These are phyloP conservation scores for Cheilosia grossa DNA, from an alignment of 2,888 invertebrate species.

Conservation along the genomic window DNA sequence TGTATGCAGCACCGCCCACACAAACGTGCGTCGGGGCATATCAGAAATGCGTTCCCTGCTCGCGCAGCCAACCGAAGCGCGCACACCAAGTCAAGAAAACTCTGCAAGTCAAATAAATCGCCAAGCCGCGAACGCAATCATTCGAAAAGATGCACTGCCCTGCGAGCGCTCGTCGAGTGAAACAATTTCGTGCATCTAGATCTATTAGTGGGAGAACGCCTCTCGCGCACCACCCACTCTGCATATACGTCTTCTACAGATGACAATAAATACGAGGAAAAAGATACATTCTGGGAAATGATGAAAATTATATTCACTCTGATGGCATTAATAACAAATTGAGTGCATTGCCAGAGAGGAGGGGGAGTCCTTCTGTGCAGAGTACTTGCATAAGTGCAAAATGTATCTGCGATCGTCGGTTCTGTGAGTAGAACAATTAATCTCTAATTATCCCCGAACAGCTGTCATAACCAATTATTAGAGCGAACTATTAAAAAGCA, in stretches of 20 bases:
- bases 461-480: constrained; percentile 80
- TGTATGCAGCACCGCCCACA: constrained; percentile 9
- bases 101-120: constrained; percentile 51
- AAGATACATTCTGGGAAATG: constrained; percentile 59
- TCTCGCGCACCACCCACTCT: constrained; percentile 20
- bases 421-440: constrained; percentile 82
- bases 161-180: constrained; percentile 30
- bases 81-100: constrained; percentile 58
- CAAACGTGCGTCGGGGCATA: constrained; percentile 24
- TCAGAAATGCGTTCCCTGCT: neutral
- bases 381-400: constrained; percentile 64
- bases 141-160: constrained; percentile 15
- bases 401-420: constrained; percentile 69
- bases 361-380: neutral
- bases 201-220: constrained; percentile 53
- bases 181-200: constrained; percentile 25
- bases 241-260: constrained; percentile 27
- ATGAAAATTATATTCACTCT: constrained; percentile 53
- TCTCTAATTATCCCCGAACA: constrained; percentile 82
- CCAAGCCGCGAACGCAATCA: constrained; percentile 36
- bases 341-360: constrained; percentile 19
- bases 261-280: constrained; percentile 59
- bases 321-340: constrained; percentile 57
- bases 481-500: constrained; percentile 74
- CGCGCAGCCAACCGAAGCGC: constrained; percentile 2